These are phyloP conservation scores for Drosophila macrospina DNA, from an alignment of 2,888 invertebrate genomes.

Conservation along the genomic window DNA sequence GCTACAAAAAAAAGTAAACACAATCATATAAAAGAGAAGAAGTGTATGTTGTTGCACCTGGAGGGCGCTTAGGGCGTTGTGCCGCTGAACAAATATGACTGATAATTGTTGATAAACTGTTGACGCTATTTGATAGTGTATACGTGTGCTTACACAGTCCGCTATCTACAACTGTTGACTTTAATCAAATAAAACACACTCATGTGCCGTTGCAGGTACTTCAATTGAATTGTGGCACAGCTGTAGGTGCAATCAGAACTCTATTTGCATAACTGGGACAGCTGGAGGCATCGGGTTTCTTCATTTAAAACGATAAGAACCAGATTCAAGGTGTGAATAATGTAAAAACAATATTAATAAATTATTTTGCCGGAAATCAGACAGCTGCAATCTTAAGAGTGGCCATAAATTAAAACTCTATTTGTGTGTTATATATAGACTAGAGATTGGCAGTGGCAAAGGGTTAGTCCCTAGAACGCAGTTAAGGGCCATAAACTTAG, in stretches of 20 bases:
- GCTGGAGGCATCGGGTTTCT: slow-evolving; percentile 27
- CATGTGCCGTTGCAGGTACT: slow-evolving; percentile 39
- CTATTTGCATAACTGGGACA: slow-evolving; percentile 64
- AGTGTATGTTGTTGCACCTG: slow-evolving; percentile 30
- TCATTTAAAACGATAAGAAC: slow-evolving; percentile 48
- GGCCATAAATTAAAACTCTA: slow-evolving; percentile 23
- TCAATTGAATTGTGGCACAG: slow-evolving; percentile 50
- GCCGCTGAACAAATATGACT: slow-evolving; percentile 65
- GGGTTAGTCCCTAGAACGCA: slow-evolving; percentile 10
- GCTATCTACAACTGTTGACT: slow-evolving; percentile 53
- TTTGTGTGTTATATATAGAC: neutral
- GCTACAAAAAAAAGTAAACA: slow-evolving; percentile 46
- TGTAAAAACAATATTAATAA: slow-evolving; percentile 18
- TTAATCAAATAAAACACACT: slow-evolving; percentile 62
- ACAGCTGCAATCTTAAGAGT: slow-evolving; percentile 23
- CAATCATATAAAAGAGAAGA: slow-evolving; percentile 15
- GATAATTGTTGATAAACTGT: slow-evolving; percentile 68
- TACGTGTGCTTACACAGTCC: slow-evolving; percentile 24
- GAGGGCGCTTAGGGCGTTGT: slow-evolving; percentile 57
- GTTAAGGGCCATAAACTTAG: slow-evolving; percentile 8
- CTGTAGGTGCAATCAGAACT: slow-evolving; percentile 61
- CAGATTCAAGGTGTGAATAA: slow-evolving; percentile 26
- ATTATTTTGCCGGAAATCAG: slow-evolving; percentile 30
- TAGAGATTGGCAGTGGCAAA: slow-evolving; percentile 4
- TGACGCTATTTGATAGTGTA: slow-evolving; percentile 38